phyloP scores from a whole-genome alignment of 1,140 invertebrate species.

The Drosophila ogumai region DNA sequence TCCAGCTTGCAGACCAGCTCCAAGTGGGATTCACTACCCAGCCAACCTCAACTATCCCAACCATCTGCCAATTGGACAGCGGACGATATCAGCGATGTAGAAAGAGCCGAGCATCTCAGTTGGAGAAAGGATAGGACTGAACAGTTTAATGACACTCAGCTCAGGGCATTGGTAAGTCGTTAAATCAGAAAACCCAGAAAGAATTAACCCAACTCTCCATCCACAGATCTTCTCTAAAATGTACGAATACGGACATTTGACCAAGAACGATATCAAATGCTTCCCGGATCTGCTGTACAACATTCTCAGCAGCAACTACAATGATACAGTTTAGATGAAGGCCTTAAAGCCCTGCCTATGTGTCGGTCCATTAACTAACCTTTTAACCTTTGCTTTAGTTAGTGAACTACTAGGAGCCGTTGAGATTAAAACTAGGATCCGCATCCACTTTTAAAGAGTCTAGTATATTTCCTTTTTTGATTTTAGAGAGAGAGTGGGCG shows the following conservation, averaged over 20 bases:
- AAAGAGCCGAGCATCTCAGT: constrained; percentile 2
- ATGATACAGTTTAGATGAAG: not conserved
- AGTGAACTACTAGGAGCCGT: too few species aligned
- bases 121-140: constrained; percentile 58
- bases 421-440: constrained; percentile 8
- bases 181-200: not conserved
- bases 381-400: not conserved
- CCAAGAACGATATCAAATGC: constrained; percentile 72
- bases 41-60: not conserved
- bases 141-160: constrained; percentile 31
- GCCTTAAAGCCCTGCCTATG: not conserved
- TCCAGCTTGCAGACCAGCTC: not conserved
- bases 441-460: not conserved
- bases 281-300: constrained; percentile 63
- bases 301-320: constrained; percentile 20
- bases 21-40: not conserved
- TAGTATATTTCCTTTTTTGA: not conserved
- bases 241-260: constrained; percentile 65
- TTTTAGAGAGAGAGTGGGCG: too few species aligned
- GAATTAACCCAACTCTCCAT: not conserved
- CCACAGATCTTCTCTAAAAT: constrained; percentile 65
- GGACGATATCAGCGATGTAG: constrained; percentile 23
- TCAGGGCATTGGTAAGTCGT: constrained; percentile 35
- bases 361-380: not conserved
- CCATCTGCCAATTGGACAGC: constrained; percentile 37